Evolutionary conservation across 1,140 invertebrate species (phyloP), one percentile per base, ranked within the genome.

Genomic region (Pygmarrhopalites habei): DNA sequence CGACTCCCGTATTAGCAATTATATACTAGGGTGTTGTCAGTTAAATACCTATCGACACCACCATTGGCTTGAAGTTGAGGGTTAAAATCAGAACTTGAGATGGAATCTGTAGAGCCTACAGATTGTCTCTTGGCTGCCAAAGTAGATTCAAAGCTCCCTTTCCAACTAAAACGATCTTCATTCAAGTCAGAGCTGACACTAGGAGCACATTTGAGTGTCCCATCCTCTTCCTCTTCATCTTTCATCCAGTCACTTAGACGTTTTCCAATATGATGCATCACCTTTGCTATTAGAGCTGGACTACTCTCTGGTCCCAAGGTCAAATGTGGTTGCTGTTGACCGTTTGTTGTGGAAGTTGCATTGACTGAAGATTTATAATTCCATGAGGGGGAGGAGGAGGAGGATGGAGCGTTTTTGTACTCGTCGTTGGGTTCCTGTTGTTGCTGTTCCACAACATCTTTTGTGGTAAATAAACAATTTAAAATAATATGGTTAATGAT

Each of bases 201-300:
- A 74, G 25, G 76, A 78, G 72, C 75, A 60, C 74, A 69, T 55
- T 60, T 73, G 59, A 62, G 71, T 43, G 56, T 71, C 51, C 21
- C 67, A 58, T 25, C 60, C 49, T 62, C 69, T 21, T 47, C 69
- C 30, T 70, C 65, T 51, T 65, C 65, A 43, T 94, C 90, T 72
- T 92, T 90, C 92, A 95, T 95, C 30, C 94, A 77, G 0, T 90
- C 89, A 1, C 92, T 88, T 30, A 95, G 75, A n/a, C 90, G 77
- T 44, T 88, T 88, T 1, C 90, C 89, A 46, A 95, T 94, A 68
- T 95, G 90, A 64, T 91, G 86, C 87, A 93, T 91, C 0, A 93
- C 90, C 78, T 92, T 91, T 14, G 89, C 88, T 46, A 92, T 87
- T n/a, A 93, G 74, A 0, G 90, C 88, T 0, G 90, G 90, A 1